Conservation (phyloP, 2,888 invertebrate genomes). For the Drosophila demipolita region DNA sequence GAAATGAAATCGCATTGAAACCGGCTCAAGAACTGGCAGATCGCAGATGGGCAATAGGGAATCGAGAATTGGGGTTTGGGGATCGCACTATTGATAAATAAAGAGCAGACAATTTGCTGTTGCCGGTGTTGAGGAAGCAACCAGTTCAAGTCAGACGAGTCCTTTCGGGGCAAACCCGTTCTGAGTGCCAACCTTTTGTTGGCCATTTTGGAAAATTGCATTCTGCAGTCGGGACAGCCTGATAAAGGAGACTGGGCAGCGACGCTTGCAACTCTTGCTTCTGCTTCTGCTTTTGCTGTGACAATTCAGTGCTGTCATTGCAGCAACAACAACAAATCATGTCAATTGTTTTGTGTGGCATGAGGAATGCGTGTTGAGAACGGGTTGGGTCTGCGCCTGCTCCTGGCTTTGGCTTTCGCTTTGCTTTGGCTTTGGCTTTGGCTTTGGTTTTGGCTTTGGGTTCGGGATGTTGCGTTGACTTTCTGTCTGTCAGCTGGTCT, state of each 20-base stretch:
- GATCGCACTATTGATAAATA: constrained; percentile 68
- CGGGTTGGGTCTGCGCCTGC: constrained; percentile 39
- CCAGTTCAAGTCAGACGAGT: constrained; percentile 49
- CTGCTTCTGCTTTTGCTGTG: constrained; percentile 36
- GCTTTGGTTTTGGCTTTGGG: background rate
- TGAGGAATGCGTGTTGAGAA: constrained; percentile 79
- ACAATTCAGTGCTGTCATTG: constrained; percentile 68
- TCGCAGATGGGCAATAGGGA: constrained; percentile 14
- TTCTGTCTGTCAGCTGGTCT: constrained; percentile 41
- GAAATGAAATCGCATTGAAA: constrained; percentile 63
- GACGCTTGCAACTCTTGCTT: constrained; percentile 36
- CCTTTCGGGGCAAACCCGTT: constrained; percentile 62
- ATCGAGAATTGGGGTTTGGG: constrained; percentile 23
- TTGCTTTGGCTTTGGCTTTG: background rate
- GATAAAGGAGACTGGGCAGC: constrained; percentile 19
- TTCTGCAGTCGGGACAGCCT: constrained; percentile 39
- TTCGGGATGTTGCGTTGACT: constrained; percentile 52
- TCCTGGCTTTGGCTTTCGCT: background rate
- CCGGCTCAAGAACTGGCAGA: constrained; percentile 40
- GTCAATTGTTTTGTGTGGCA: constrained; percentile 81
- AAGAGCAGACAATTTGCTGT: constrained; percentile 66
- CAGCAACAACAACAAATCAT: constrained; percentile 63
- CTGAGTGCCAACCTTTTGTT: constrained; percentile 41
- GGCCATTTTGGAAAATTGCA: constrained; percentile 71
- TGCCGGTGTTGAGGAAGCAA: constrained; percentile 38